These are phyloP conservation scores for Pelodytes ibericus DNA, from an alignment of 2,797 vertebrate genomes.

Conservation along the genomic window DNA sequence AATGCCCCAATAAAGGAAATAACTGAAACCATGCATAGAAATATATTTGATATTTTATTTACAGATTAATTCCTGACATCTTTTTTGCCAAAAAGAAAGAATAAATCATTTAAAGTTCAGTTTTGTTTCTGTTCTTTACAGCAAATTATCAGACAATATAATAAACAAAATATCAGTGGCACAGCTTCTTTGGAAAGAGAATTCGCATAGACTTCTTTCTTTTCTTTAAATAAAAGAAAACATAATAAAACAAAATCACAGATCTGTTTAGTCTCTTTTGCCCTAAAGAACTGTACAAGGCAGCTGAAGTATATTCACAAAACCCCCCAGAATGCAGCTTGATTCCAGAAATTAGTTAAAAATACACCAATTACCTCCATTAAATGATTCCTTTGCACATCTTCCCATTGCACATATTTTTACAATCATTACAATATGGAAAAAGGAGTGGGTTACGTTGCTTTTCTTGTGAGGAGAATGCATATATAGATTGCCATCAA, in stretches of 20 bases:
- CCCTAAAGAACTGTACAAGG: conserved; percentile 77
- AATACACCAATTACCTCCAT: conserved; percentile 54
- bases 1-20: no score
- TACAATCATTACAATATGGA: conserved; percentile 19
- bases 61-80: conserved; percentile 48
- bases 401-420: conserved; percentile 54
- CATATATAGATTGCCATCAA: conserved; percentile 18
- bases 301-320: conserved; percentile 73
- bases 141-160: conserved; percentile 64
- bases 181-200: conserved; percentile 69
- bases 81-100: conserved; percentile 63
- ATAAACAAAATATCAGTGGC: conserved; percentile 66
- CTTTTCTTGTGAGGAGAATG: not conserved
- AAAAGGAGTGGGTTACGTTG: not conserved
- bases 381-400: conserved; percentile 49
- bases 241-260: conserved; percentile 63
- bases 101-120: conserved; percentile 62
- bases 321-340: conserved; percentile 64
- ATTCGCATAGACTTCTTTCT: conserved; percentile 57
- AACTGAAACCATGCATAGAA: conserved; percentile 32
- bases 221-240: conserved; percentile 61
- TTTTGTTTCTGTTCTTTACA: conserved; percentile 54
- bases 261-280: conserved; percentile 64
- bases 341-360: conserved; percentile 60
- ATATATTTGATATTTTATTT: conserved; percentile 55